Percentiles rank a stretch among this genome's conserved stretches.
Evolutionary conservation across 1,140 invertebrate species (phyloP).

Genomic region (Temnothorax longispinosus): DNA sequence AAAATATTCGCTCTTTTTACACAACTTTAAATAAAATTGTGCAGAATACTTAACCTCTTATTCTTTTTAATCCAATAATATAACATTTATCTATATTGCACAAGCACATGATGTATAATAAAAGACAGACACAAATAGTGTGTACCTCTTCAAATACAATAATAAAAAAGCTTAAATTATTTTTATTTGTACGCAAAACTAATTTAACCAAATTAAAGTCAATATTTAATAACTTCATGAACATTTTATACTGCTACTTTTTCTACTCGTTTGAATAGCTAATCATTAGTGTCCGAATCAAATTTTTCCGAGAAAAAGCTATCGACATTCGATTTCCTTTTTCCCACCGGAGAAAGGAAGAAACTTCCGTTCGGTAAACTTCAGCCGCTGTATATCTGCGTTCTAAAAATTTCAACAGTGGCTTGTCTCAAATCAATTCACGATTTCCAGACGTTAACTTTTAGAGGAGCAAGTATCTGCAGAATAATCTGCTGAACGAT

Average conservation of each 20-base stretch:
- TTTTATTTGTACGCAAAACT: not conserved
- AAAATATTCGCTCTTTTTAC: not conserved
- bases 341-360: not conserved
- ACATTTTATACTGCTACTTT: not conserved
- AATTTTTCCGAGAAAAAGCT: not conserved
- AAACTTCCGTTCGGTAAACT: constrained; percentile 23
- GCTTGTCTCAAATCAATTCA: constrained; percentile 63
- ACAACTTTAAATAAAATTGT: not conserved
- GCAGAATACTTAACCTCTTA: not conserved
- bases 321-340: not conserved
- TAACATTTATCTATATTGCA: not conserved
- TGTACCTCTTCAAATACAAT: not conserved
- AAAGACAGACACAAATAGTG: not conserved
- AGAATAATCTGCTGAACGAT: constrained; percentile 40
- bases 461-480: constrained; percentile 10
- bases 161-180: not conserved
- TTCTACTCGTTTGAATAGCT: not conserved
- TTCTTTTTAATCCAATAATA: not conserved
- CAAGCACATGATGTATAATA: not conserved
- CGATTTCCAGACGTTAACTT: constrained; percentile 53
- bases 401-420: constrained; percentile 32
- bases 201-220: not conserved
- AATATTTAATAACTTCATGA: not conserved
- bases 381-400: not conserved
- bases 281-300: not conserved